Evolutionary conservation across 2,888 invertebrate genomes (phyloP).

Genomic region (Polydesmus complanatus): DNA sequence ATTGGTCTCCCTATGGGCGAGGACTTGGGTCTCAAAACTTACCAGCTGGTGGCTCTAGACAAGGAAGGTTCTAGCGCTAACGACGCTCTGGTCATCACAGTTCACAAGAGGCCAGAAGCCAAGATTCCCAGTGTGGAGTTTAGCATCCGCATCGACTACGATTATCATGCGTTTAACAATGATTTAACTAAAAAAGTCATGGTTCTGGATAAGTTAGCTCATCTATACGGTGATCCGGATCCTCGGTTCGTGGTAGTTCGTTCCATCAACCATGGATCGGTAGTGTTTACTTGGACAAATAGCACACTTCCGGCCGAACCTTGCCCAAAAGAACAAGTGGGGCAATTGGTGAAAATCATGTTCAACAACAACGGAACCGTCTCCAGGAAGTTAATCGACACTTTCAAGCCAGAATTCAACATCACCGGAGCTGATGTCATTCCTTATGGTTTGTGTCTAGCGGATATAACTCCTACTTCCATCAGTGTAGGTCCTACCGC

Average conservation of each 20-base stretch:
- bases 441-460: slow-evolving; percentile 46
- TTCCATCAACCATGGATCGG: slow-evolving; percentile 42
- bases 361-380: slow-evolving; percentile 45
- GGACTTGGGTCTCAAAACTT: slow-evolving; percentile 60
- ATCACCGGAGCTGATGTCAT: slow-evolving; percentile 49
- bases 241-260: slow-evolving; percentile 59
- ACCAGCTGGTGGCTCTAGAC: slow-evolving; percentile 56
- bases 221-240: slow-evolving; percentile 59
- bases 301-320: slow-evolving; percentile 52
- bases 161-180: slow-evolving; percentile 41
- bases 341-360: slow-evolving; percentile 52
- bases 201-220: slow-evolving; percentile 63
- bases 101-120: slow-evolving; percentile 43
- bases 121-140: slow-evolving; percentile 55
- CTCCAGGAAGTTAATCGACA: slow-evolving; percentile 28
- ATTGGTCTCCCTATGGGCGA: slow-evolving; percentile 62
- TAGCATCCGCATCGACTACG: slow-evolving; percentile 57
- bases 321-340: slow-evolving; percentile 63
- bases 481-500: slow-evolving; percentile 24
- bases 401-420: slow-evolving; percentile 56
- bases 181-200: slow-evolving; percentile 53
- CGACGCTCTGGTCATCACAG: slow-evolving; percentile 64
- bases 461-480: slow-evolving; percentile 36
- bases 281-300: slow-evolving; percentile 48
- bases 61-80: slow-evolving; percentile 57